Evolutionary conservation across 2,888 invertebrate species (phyloP), one percentile per base, ranked within the genome.

Genomic region (Pammene fasciana): DNA sequence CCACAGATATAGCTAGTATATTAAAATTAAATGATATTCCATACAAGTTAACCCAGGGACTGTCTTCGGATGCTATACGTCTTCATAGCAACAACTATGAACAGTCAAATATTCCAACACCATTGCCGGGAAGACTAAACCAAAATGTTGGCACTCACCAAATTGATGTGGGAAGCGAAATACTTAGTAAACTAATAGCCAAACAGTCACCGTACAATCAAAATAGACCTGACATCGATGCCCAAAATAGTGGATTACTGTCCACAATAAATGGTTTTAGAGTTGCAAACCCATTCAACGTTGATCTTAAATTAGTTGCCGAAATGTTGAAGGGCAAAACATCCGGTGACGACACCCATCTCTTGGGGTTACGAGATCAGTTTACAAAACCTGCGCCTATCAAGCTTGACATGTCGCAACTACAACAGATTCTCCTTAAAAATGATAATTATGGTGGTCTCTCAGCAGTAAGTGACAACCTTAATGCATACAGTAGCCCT

Each of bases 231-330:
- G 90, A 91, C 66, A 76, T 86, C 14, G 88, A 91, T 62, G 65
- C 82, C 34, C 86, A 88, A 77, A 72, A 76, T 14, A 75, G 75
- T n/a, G 79, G 79, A 50, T 73, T 83, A 59, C 38, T 93, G 56
- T 86, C 93, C 4, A 92, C 87, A 0, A 89, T 93, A 26, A 92
- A 93, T 76, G 93, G 93, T 5, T 88, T 91, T 71, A 89, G 89
- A 83, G 89, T 93, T n/a, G 88, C 88, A 2, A 93, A 93, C 74
- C 93, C 93, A 13, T 93, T 88, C 70, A 93, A 93, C 75, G 83
- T 93, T 10, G 93, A 93, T 76, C 76, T 93, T 4, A 92, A 90
- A 79, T 75, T 93, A 52, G 89, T 93, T 1, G 87, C 91, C 38
- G 93, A 93, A 66, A 88, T 93, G 84, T 80, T 93, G 61, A 92